Percentiles rank a stretch among this genome's conserved stretches.
These are phyloP conservation scores for Caenorhabditis angaria DNA, from an alignment of 2,888 invertebrate genomes.

Conservation along the genomic window DNA sequence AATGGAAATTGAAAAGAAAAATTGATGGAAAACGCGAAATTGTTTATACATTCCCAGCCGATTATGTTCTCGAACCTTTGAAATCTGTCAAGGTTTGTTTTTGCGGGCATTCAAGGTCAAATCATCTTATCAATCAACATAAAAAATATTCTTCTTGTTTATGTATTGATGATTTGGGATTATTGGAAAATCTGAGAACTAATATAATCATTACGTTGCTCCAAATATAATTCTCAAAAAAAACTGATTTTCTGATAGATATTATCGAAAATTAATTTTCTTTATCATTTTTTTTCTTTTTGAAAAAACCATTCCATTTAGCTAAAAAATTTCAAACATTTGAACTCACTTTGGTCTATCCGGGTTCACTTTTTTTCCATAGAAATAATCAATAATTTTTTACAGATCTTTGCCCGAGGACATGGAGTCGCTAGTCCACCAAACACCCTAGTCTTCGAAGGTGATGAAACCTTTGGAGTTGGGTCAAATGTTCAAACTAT, in stretches of 20 bases:
- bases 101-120: background rate
- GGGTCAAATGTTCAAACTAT: slow-evolving; percentile 72
- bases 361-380: too few relatives aligned
- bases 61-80: slow-evolving; percentile 60
- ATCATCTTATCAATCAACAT: background rate
- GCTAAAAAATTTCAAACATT: too few relatives aligned
- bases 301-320: background rate
- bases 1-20: slow-evolving; percentile 73
- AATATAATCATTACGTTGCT: too few relatives aligned
- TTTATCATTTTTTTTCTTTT: background rate
- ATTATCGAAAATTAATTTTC: background rate
- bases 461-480: slow-evolving; percentile 71
- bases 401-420: slow-evolving; percentile 70
- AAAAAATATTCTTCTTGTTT: background rate
- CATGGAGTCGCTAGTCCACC: slow-evolving; percentile 68
- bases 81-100: slow-evolving; percentile 58
- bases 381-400: slow-evolving; percentile 2
- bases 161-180: too few relatives aligned
- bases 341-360: too few relatives aligned
- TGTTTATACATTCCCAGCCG: slow-evolving; percentile 64
- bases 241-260: background rate
- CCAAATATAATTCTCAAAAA: too few relatives aligned
- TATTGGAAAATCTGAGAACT: too few relatives aligned
- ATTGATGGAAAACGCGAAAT: slow-evolving; percentile 72
- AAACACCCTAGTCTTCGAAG: slow-evolving; percentile 69